Percentiles rank a stretch among this genome's conserved stretches.
These are phyloP conservation scores for Bombus sylvicola DNA, from an alignment of 1,140 invertebrate species.

Conservation along the genomic window DNA sequence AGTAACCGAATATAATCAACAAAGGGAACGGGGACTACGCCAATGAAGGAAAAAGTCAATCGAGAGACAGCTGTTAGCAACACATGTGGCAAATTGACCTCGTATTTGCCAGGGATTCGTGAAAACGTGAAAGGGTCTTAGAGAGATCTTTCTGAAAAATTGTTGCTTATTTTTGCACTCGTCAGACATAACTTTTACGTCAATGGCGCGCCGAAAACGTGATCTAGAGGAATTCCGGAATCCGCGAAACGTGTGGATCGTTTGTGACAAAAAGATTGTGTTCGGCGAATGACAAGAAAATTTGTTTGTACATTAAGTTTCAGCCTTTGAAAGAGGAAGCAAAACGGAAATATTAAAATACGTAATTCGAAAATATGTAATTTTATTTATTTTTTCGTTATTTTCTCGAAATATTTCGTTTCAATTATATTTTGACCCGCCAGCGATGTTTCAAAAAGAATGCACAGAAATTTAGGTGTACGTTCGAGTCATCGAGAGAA, in stretches of 20 bases:
- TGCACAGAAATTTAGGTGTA: too few species aligned
- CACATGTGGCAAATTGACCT: not conserved
- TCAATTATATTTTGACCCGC: too few species aligned
- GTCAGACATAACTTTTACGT: not conserved
- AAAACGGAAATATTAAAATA: too few species aligned
- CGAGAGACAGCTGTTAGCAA: not conserved
- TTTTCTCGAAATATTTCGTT: too few species aligned
- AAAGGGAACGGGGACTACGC: too few species aligned
- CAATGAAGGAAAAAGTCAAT: not conserved
- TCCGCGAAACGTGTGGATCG: not conserved
- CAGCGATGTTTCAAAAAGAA: too few species aligned
- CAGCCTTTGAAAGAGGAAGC: too few species aligned
- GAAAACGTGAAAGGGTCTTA: not conserved
- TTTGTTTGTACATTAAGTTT: not conserved
- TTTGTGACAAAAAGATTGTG: not conserved
- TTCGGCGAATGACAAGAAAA: not conserved
- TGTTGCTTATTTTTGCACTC: not conserved
- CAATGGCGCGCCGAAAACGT: not conserved
- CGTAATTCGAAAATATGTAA: too few species aligned
- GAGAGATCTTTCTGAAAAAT: not conserved
- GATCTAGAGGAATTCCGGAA: not conserved
- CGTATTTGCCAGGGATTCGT: not conserved
- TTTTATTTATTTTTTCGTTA: too few species aligned
- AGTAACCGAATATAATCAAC: not conserved
- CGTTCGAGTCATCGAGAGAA: too few species aligned